Percentiles rank a stretch among this genome's conserved stretches.
Conservation (phyloP, 2,888 invertebrate species). For the Drosophila limbata region DNA sequence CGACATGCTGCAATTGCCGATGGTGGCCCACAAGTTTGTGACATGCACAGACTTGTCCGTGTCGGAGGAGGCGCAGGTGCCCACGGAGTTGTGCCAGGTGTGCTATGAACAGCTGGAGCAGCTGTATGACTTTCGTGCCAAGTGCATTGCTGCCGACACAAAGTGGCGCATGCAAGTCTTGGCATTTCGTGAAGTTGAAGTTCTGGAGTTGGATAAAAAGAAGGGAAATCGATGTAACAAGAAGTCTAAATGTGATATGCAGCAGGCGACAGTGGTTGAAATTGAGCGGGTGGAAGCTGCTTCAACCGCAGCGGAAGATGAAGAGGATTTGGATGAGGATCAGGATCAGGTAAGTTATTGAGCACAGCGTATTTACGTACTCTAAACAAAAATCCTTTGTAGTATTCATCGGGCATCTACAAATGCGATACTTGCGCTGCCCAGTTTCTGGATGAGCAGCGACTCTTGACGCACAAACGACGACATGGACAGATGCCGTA, state of each 20-base stretch:
- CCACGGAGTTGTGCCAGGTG: constrained; percentile 37
- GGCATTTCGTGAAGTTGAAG: constrained; percentile 15
- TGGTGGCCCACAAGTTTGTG: constrained; percentile 63
- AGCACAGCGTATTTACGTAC: too few relatives aligned
- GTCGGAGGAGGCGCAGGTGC: constrained; percentile 36
- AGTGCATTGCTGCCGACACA: constrained; percentile 42
- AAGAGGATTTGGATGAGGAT: not conserved
- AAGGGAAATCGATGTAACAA: not conserved
- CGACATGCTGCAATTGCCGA: constrained; percentile 40
- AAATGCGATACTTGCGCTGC: constrained; percentile 67
- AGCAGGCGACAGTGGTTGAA: not conserved
- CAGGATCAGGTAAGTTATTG: constrained; percentile 9
- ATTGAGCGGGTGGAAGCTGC: not conserved
- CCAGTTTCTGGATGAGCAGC: constrained; percentile 59
- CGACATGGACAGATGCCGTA: constrained; percentile 71
- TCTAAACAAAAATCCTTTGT: not conserved
- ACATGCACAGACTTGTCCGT: constrained; percentile 58
- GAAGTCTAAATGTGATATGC: not conserved
- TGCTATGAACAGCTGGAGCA: constrained; percentile 36
- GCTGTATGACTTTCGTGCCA: constrained; percentile 42
- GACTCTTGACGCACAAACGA: constrained; percentile 67
- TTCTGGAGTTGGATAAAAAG: not conserved
- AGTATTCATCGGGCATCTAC: constrained; percentile 9
- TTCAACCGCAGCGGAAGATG: not conserved
- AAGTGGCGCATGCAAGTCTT: constrained; percentile 51